These are phyloP conservation scores for Mimas tiliae DNA, from an alignment of 2,888 invertebrate species.

Conservation along the genomic window DNA sequence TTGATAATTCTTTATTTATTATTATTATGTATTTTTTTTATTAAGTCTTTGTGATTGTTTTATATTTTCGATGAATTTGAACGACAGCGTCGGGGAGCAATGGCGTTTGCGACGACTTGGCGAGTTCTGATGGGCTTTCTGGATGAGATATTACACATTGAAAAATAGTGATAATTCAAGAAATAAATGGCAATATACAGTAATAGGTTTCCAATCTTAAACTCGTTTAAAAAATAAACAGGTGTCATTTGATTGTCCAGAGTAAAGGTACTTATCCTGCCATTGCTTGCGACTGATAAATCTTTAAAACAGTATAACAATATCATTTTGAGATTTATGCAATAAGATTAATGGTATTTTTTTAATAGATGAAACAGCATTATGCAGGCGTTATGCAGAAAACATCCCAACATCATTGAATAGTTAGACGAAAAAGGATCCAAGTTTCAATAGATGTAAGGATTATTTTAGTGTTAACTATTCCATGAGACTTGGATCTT, in stretches of 20 bases:
- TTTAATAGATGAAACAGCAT: no score
- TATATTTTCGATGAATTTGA: constrained; percentile 42
- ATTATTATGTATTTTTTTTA: constrained; percentile 46
- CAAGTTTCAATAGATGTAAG: no score
- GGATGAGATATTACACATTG: constrained; percentile 1
- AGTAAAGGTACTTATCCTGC: background rate
- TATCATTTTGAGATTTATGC: background rate
- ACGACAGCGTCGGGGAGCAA: constrained; percentile 1
- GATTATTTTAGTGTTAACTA: no score
- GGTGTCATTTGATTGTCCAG: background rate
- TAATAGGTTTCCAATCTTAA: no score
- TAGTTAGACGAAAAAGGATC: no score
- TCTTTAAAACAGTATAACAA: background rate
- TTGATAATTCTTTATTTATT: constrained; percentile 53
- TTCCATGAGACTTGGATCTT: no score
- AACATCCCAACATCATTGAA: no score
- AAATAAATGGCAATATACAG: no score
- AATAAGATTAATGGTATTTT: background rate
- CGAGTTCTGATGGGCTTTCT: constrained; percentile 13
- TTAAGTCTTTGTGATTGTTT: constrained; percentile 51
- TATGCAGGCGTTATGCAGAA: no score
- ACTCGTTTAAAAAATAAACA: background rate
- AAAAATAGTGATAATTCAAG: background rate
- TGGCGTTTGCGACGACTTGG: constrained; percentile 13
- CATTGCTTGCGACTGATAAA: background rate